Conservation (phyloP, 2,888 invertebrate genomes). For the Apamea epomidion region DNA sequence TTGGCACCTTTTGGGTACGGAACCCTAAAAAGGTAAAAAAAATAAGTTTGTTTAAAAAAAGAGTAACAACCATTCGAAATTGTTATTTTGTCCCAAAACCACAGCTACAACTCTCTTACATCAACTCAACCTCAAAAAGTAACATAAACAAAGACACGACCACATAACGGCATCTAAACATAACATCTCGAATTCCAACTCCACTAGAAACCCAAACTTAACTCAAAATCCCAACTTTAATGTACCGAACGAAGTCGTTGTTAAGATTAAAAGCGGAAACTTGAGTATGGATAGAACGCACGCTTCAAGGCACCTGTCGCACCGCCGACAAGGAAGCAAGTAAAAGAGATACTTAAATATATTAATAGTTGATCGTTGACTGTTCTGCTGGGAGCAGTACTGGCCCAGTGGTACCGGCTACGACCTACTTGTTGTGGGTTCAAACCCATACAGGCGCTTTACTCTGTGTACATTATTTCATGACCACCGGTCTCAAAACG, state of each 20-base stretch:
- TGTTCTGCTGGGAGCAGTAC: no score
- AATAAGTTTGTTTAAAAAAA: background rate
- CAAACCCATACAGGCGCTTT: background rate
- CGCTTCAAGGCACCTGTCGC: background rate
- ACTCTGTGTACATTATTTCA: background rate
- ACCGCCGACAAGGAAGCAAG: no score
- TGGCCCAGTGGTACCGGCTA: no score
- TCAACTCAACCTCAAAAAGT: no score
- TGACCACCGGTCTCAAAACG: background rate
- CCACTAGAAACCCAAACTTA: background rate
- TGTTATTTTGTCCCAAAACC: background rate
- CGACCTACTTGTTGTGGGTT: background rate
- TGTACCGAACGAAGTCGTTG: conserved; percentile 25
- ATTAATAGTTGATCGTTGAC: no score
- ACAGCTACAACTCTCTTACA: no score
- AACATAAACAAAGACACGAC: no score
- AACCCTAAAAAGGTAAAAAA: background rate
- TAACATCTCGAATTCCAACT: background rate
- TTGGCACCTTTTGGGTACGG: background rate
- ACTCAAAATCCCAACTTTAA: conserved; percentile 32
- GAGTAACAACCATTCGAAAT: background rate
- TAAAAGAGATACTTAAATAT: background rate
- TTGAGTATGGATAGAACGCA: conserved; percentile 35
- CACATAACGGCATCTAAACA: no score
- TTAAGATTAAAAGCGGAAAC: conserved; percentile 44